These are phyloP conservation scores for Spheniscus humboldti DNA, from an alignment of 2,797 vertebrate genomes.

Conservation along the genomic window DNA sequence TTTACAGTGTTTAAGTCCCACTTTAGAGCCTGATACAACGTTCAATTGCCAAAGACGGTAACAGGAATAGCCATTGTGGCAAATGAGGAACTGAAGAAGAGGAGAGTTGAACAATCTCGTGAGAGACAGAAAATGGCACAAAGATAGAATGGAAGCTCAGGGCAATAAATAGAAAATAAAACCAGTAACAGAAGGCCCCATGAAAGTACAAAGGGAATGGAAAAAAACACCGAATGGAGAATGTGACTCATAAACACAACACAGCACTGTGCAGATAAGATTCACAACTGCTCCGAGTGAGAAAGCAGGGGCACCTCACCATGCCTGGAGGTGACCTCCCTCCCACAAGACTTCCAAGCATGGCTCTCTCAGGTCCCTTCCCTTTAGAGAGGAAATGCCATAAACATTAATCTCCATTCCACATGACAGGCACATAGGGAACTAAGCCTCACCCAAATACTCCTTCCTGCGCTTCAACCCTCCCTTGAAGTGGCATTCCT, in stretches of 20 bases:
- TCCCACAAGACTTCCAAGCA: background rate
- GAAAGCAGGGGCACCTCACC: background rate
- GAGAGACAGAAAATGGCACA: background rate
- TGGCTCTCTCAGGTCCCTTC: background rate
- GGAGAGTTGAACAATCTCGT: background rate
- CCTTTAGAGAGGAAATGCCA: background rate
- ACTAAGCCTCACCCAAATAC: background rate
- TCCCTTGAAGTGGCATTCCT: background rate
- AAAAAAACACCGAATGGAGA: background rate
- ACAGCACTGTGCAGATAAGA: background rate
- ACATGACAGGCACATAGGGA: background rate
- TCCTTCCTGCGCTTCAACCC: background rate
- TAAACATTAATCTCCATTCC: background rate
- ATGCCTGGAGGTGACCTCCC: background rate
- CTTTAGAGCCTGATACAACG: background rate
- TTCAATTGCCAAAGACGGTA: background rate
- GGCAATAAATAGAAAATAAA: background rate
- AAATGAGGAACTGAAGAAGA: background rate
- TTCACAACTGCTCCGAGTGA: background rate
- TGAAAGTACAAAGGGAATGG: background rate
- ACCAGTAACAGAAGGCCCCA: background rate
- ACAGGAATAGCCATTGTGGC: background rate
- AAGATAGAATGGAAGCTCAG: background rate
- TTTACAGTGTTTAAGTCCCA: background rate
- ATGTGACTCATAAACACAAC: background rate